These are phyloP conservation scores for Psephotus haematonotus DNA, from an alignment of 2,113 vertebrate genomes.

Conservation along the genomic window DNA sequence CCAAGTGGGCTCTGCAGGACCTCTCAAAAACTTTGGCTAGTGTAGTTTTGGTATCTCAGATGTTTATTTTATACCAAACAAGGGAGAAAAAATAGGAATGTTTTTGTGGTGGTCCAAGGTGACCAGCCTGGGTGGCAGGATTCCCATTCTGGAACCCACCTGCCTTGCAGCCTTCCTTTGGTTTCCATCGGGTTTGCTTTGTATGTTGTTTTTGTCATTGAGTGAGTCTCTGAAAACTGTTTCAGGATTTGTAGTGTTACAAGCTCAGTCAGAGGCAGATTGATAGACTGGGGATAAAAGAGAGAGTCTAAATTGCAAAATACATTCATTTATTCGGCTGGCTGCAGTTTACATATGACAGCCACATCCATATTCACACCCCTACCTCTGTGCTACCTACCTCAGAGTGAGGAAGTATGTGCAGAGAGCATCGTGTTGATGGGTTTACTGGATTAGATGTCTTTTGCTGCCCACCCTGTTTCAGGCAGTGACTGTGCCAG, in stretches of 20 bases:
- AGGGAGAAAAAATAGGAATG: background rate
- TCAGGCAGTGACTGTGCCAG: rapidly evolving
- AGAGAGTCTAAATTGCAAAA: background rate
- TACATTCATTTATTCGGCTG: background rate
- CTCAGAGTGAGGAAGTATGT: background rate
- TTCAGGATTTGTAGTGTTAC: background rate
- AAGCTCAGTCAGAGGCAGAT: background rate
- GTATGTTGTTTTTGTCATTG: background rate
- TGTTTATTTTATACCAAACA: background rate
- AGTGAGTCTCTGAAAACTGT: background rate
- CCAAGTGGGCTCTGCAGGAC: background rate
- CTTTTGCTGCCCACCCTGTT: background rate
- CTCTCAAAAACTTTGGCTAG: background rate
- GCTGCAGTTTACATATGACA: background rate
- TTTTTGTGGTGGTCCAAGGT: background rate
- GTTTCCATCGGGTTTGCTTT: background rate
- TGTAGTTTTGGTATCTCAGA: background rate
- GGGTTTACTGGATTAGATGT: background rate
- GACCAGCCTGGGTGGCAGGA: background rate
- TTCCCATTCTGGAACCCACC: background rate
- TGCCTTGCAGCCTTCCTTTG: background rate
- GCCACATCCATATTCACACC: background rate
- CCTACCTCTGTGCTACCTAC: rapidly evolving
- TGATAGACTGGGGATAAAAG: background rate
- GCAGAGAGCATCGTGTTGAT: rapidly evolving